Evolutionary conservation across 2,888 invertebrate species (phyloP).

Genomic region (Chironomus tentans): DNA sequence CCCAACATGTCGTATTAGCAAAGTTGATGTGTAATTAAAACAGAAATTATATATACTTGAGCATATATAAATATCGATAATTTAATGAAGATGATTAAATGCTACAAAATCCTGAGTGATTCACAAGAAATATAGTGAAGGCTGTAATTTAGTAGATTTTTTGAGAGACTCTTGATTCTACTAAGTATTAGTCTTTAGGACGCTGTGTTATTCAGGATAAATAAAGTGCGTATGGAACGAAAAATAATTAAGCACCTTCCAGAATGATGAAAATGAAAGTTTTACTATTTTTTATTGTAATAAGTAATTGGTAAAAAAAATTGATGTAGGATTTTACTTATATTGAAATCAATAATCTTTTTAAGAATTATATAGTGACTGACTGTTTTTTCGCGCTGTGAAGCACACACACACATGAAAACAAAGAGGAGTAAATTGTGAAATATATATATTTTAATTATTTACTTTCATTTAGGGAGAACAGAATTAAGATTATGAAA

Average conservation of each 20-base stretch:
- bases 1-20: not conserved
- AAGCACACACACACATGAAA: conserved; percentile 20
- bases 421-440: not conserved
- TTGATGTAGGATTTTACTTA: not conserved
- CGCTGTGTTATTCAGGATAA: too few relatives aligned
- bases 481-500: too few relatives aligned
- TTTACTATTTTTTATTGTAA: not conserved
- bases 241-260: not conserved
- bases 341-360: not conserved
- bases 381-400: conserved; percentile 27
- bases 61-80: not conserved
- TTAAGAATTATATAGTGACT: conserved; percentile 20
- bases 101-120: not conserved
- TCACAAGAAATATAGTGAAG: not conserved
- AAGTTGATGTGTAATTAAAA: not conserved
- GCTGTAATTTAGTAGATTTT: too few relatives aligned
- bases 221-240: not conserved
- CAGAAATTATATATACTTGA: not conserved
- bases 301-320: not conserved
- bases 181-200: too few relatives aligned
- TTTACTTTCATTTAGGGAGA: too few relatives aligned
- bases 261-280: not conserved
- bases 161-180: too few relatives aligned
- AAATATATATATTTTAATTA: not conserved
- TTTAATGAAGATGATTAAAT: not conserved